Evolutionary conservation across 2,113 vertebrate genomes (phyloP).

Genomic region (Pseudorhombus dupliciocellatus): DNA sequence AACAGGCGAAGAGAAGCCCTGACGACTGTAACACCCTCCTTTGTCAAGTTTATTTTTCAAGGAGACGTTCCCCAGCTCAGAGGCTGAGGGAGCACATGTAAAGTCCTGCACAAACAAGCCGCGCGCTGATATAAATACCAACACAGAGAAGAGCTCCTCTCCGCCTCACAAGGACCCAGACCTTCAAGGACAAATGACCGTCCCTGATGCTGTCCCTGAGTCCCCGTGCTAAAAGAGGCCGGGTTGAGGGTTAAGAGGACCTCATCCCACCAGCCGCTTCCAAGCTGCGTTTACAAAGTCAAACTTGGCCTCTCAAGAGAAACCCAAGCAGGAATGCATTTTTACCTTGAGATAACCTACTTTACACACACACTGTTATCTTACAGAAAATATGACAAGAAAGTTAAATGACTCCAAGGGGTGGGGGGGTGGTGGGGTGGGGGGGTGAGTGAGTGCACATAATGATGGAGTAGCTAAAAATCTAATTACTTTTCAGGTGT

Average conservation of each 20-base stretch:
- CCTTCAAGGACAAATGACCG: constrained; percentile 75
- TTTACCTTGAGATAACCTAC: constrained; percentile 55
- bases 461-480: constrained; percentile 34
- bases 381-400: constrained; percentile 18
- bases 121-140: constrained; percentile 74
- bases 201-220: constrained; percentile 63
- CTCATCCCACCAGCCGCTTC: constrained; percentile 38
- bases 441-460: neutral
- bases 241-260: constrained; percentile 71
- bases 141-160: constrained; percentile 64
- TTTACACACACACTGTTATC: constrained; percentile 28
- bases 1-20: constrained; percentile 36
- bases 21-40: constrained; percentile 57
- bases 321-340: constrained; percentile 25
- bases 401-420: constrained; percentile 22
- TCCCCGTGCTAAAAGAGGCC: constrained; percentile 67
- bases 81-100: constrained; percentile 53
- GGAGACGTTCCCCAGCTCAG: constrained; percentile 66
- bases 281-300: constrained; percentile 59
- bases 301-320: constrained; percentile 57
- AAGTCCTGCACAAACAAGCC: constrained; percentile 62
- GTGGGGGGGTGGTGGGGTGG: neutral
- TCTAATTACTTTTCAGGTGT: constrained; percentile 60
- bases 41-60: constrained; percentile 72
- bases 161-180: constrained; percentile 65